Evolutionary conservation across 2,797 vertebrate genomes (phyloP), one percentile per base, ranked within the genome.

Genomic region (Poecilia picta): DNA sequence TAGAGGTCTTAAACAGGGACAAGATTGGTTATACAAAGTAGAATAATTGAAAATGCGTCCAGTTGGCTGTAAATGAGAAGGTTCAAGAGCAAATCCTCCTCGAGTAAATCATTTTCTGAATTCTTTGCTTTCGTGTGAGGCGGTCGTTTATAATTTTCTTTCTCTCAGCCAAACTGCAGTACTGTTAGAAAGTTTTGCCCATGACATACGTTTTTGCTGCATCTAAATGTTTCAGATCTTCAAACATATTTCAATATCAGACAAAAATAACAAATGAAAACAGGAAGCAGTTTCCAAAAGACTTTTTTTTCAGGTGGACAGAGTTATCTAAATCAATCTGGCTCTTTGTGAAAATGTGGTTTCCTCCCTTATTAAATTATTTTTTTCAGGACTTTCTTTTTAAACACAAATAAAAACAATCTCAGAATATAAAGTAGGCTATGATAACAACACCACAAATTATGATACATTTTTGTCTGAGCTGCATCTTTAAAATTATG

Each of bases 1-100:
- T 88, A 85, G 87, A 86, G 83, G 90, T 81, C 80, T 87, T 8
- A 7, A 12, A 23, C 11, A 41, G 10, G 39, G 20, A 68, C 5
- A 12, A 68, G 10, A 25, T 41, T 25, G 20, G 2, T 0, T 64
- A 1, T 68, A 4, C 5, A 36, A 25, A 25, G 20, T 68, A 25
- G 10, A 59, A 59, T 59, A 5, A 59, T 5, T 59, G 25, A 15
- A 59, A 59, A 31, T 31, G 53, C n/a, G 4, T 59, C 11, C 55
- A 59, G 4, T 5, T 59, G 55, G n/a, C 25, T 59, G 55, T 28
- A 31, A 59, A 59, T 59, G 55, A 59, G 55, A 15, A 59, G 4
- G 55, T 57, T 11, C 25, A 55, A 55, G 11, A 13, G 25, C 11
- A 13, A 57, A n/a, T n/a, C 55, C 4, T 28, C 55, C n/a, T n/a